phyloP scores from a whole-genome alignment of 1,140 invertebrate species.

The Micrasema minimum region DNA sequence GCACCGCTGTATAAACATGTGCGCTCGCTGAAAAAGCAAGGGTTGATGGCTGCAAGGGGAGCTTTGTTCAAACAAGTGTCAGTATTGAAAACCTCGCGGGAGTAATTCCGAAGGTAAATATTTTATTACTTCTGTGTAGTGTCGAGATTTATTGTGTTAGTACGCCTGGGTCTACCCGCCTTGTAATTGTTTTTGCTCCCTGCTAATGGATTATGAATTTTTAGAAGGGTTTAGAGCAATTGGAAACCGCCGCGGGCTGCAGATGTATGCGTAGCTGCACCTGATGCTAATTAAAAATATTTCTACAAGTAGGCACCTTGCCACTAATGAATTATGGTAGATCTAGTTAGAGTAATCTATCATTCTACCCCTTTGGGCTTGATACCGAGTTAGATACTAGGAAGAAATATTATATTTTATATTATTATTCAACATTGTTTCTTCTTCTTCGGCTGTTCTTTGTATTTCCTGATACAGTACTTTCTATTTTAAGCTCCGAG shows the following conservation, averaged over 20 bases:
- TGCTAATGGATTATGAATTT: conserved; percentile 54
- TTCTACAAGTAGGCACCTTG: conserved; percentile 23
- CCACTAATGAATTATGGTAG: conserved; percentile 24
- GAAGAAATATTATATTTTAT: too few species aligned
- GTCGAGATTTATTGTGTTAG: conserved; percentile 54
- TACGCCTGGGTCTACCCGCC: conserved; percentile 35
- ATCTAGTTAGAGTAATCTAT: conserved; percentile 12
- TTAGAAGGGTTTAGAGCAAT: conserved; percentile 50
- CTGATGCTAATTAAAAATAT: conserved; percentile 38
- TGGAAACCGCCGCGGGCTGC: conserved; percentile 39
- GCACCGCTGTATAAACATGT: conserved; percentile 43
- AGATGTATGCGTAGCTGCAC: conserved; percentile 27
- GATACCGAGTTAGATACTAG: neutral
- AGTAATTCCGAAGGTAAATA: conserved; percentile 54
- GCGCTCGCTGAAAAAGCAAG: conserved; percentile 50
- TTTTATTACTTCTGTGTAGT: conserved; percentile 54
- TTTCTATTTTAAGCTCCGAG: too few species aligned
- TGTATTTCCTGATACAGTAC: too few species aligned
- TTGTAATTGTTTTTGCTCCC: conserved; percentile 48
- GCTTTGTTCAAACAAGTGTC: conserved; percentile 52
- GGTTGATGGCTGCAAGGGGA: conserved; percentile 47
- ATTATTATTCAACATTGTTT: too few species aligned
- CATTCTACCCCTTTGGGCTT: conserved; percentile 13
- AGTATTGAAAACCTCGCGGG: conserved; percentile 54
- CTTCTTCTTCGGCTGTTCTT: too few species aligned